Conservation (phyloP, 1,140 invertebrate species). For the Heliconius hewitsoni region DNA sequence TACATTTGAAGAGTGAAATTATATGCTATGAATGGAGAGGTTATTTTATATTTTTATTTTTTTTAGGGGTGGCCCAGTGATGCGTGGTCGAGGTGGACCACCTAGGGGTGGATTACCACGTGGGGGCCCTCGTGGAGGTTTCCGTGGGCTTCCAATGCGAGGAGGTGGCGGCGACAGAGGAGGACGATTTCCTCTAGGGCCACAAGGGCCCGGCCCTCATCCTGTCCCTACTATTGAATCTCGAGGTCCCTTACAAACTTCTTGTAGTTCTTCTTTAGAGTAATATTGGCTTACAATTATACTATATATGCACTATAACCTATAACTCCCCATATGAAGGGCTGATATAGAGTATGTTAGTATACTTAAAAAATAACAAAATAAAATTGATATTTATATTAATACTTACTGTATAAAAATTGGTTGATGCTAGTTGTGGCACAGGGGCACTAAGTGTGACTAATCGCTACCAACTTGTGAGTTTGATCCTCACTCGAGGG, state of each 20-base stretch:
- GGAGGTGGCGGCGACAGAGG: conserved; percentile 63
- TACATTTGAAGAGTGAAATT: not conserved
- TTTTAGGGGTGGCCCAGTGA: conserved; percentile 59
- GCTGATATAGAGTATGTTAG: too few relatives aligned
- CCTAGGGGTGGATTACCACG: conserved; percentile 55
- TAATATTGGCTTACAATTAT: too few relatives aligned
- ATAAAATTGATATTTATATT: too few relatives aligned
- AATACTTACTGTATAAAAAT: too few relatives aligned
- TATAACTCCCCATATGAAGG: too few relatives aligned
- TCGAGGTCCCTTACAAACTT: conserved; percentile 64
- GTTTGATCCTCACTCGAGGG: too few relatives aligned
- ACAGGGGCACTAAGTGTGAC: too few relatives aligned
- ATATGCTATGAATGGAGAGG: not conserved
- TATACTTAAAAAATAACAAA: too few relatives aligned
- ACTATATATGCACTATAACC: too few relatives aligned
- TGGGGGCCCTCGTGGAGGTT: conserved; percentile 60
- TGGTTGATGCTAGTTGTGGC: too few relatives aligned
- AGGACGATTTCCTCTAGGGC: conserved; percentile 66
- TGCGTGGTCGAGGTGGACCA: conserved; percentile 68
- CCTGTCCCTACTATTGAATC: conserved; percentile 79
- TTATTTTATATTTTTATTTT: conserved; percentile 20
- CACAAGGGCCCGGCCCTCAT: conserved; percentile 76
- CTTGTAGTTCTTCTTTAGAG: not conserved
- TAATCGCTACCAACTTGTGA: too few relatives aligned
- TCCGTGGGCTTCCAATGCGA: conserved; percentile 62